Evolutionary conservation across 2,113 vertebrate genomes (phyloP), one percentile per base, ranked within the genome.

Genomic region (Phoxinus phoxinus): DNA sequence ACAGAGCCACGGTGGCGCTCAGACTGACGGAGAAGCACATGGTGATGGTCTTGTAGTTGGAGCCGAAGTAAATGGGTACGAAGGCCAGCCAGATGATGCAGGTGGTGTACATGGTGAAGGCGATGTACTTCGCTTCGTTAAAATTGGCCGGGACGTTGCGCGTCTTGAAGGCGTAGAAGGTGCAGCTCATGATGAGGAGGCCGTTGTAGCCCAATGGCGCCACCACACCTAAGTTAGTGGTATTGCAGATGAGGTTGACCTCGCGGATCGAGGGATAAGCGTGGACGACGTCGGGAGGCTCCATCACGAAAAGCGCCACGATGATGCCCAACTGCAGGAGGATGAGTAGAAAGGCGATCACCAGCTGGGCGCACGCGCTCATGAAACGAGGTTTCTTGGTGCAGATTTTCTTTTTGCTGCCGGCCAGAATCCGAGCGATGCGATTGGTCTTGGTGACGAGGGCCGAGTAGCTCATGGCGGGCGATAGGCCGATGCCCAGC

Each of bases 1-100:
- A 96, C 0, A 99, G 95, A 0, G 98, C 98, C 92, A 99, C 98
- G 0, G 98, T 99, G 92, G 98, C 98, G 13, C 98, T 99, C 90
- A 99, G 94, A 89, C 97, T 99, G 76, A 99, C 98, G 0, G 97
- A 99, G 95, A 99, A 99, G 91, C 98, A 99, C 96, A 98, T 99
- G 85, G 98, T 99, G 94, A 99, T 98, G 89, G 99, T 99, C 94
- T 99, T 99, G 94, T 99, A 99, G 94, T 99, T 99, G 92, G 98
- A 99, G 89, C 98, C 98, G 81, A 99, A 99, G 95, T 99, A 99
- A 92, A 99, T 99, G 85, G 98, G 98, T 84, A 99, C 98, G 23
- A 99, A 99, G 77, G 98, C 98, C 92, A 99, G 94, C 98, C 98
- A 99, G 88, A 99, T 99, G 84, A 99, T 98, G 91, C 98, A 99